Evolutionary conservation across 2,888 invertebrate genomes (phyloP).

Genomic region (Pseudococcus jackbeardsleyi): DNA sequence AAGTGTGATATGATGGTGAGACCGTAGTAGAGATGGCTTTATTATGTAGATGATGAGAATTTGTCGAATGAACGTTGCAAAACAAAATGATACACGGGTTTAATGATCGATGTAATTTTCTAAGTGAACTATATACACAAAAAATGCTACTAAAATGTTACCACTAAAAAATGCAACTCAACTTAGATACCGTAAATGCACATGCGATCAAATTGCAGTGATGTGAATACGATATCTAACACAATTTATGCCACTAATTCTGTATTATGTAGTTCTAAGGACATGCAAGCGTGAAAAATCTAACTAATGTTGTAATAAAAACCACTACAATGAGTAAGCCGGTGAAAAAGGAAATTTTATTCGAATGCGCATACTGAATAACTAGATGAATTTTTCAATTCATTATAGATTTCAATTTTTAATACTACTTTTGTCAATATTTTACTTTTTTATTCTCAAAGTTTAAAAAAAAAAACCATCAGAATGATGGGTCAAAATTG

Average conservation of each 20-base stretch:
- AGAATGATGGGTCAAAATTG: too few species aligned
- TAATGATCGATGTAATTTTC: background rate
- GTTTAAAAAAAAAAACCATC: too few species aligned
- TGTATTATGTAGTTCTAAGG: background rate
- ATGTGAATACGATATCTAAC: background rate
- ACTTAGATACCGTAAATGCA: slow-evolving; percentile 15
- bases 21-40: background rate
- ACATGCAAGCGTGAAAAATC: slow-evolving; percentile 52
- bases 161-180: background rate
- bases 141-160: background rate
- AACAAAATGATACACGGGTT: background rate
- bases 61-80: background rate
- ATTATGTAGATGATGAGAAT: background rate
- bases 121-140: background rate
- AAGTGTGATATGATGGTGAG: background rate
- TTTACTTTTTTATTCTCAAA: background rate
- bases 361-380: background rate
- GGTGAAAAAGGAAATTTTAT: slow-evolving; percentile 30
- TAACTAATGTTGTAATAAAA: slow-evolving; percentile 16
- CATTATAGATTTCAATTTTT: background rate
- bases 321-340: slow-evolving; percentile 20
- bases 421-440: background rate
- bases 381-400: background rate
- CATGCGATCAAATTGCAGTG: slow-evolving; percentile 21
- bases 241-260: background rate